Percentiles rank a stretch among this genome's conserved stretches.
Evolutionary conservation across 2,113 vertebrate species (phyloP).

Genomic region (Collichthys lucidus): DNA sequence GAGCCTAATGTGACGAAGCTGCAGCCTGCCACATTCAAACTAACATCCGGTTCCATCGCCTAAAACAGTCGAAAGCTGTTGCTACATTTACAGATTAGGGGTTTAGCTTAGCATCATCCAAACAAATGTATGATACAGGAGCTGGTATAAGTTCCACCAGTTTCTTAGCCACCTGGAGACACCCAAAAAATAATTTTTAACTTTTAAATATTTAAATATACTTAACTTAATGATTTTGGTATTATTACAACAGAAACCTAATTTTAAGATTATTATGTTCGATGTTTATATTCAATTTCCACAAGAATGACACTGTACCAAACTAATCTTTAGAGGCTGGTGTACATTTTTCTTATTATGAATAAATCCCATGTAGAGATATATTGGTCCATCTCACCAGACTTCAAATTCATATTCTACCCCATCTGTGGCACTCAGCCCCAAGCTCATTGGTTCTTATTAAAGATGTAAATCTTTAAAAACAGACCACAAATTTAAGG

Average conservation of each 20-base stretch:
- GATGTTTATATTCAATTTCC: not conserved
- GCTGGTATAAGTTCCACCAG: not conserved
- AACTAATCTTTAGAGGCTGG: not conserved
- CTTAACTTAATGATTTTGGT: not conserved
- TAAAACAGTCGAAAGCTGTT: not conserved
- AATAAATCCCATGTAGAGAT: not conserved
- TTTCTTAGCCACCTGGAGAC: not conserved
- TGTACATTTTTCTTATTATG: not conserved
- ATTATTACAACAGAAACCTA: not conserved
- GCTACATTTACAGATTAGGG: not conserved
- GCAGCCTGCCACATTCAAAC: conserved; percentile 4
- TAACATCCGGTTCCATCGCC: conserved; percentile 1
- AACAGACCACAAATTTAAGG: not conserved
- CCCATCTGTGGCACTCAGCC: not conserved
- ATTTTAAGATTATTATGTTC: not conserved
- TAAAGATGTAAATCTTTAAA: not conserved
- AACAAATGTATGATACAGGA: not conserved
- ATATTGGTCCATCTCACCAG: not conserved
- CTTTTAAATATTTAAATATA: conserved; percentile 3
- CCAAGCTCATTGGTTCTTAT: not conserved
- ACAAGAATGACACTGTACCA: not conserved
- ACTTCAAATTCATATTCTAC: not conserved
- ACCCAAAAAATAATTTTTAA: not conserved
- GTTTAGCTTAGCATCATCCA: not conserved
- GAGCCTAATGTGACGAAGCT: conserved; percentile 7